Base-by-base conservation (phyloP, 2,797 vertebrate genomes). In the Premnoplex brunnescens region DNA sequence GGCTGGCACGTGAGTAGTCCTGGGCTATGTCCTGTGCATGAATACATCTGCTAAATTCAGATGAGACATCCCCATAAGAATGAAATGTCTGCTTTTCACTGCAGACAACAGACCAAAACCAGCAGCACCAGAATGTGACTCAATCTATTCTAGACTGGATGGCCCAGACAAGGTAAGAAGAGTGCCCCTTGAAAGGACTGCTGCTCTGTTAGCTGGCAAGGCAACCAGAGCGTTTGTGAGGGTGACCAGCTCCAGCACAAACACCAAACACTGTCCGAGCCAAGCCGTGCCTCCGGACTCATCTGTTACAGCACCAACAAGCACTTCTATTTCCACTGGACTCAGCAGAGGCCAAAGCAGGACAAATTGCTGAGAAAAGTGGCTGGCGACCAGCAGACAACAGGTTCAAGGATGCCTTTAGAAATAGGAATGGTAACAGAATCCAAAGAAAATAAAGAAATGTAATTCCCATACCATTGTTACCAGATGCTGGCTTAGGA, bases 21-120 rank as follows among this genome's bases (percentile, higher is more conserved):
- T 30, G 46, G 28, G 6, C 37, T 71, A 37, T 0, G 0, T 37
- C 39, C 32, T 58, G 10, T 7, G 8, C 11, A 12, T 1, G 1
- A 30, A 56, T 23, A 88, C 30, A 54, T 15, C n/a, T 60, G n/a
- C 48, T 69, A 39, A 69, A 46, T 54, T 58, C 67, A 79, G 43
- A 10, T 2, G 1, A 51, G 72, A 39, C 27, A 30, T 4, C 39
- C 64, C 28, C 37, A 26, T 2, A 3, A 75, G 36, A 72, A 85
- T 2, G 6, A 80, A 27, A 46, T 7, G 10, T 63, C 51, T 27
- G 12, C 36, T 87, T 87, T 66, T 73, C 72, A 58, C 39, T 71
- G 60, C 49, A 88, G 77, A 51, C 27, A 60, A 19, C 37, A 77
- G 41, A 75, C 23, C 49, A 49, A 71, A 84, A 74, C 7, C 2